Percentiles rank a stretch among this genome's conserved stretches.
Evolutionary conservation across 2,888 invertebrate species (phyloP).

Genomic region (Lasioglossum villosulum): DNA sequence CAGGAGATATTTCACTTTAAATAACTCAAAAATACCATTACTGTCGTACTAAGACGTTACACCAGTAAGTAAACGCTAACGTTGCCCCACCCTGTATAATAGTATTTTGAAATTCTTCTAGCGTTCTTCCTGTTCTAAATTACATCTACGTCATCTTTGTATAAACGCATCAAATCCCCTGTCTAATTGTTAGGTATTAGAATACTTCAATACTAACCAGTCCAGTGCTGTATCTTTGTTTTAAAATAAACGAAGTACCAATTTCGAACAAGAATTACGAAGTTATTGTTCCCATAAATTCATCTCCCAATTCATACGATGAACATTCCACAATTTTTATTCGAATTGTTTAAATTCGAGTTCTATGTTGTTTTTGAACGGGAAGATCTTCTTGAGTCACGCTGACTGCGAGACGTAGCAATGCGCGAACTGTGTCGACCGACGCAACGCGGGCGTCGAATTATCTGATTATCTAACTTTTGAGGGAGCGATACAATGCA

Average conservation of each 20-base stretch:
- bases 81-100: too few relatives aligned
- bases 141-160: too few relatives aligned
- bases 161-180: too few relatives aligned
- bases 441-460: too few relatives aligned
- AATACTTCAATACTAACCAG: neutral
- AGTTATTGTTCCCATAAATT: neutral
- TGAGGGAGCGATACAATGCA: neutral
- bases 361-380: neutral
- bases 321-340: too few relatives aligned
- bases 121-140: too few relatives aligned
- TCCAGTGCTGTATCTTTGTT: neutral
- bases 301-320: neutral
- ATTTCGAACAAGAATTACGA: neutral
- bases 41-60: too few relatives aligned
- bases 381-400: too few relatives aligned
- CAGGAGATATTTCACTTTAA: too few relatives aligned
- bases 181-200: neutral
- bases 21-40: too few relatives aligned
- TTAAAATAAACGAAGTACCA: neutral
- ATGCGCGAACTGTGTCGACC: conserved; percentile 19
- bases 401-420: neutral
- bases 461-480: conserved; percentile 49
- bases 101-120: too few relatives aligned
- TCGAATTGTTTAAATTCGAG: neutral
- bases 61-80: too few relatives aligned